phyloP scores from a whole-genome alignment of 2,797 vertebrate genomes.

The Orestias chungarensis region DNA sequence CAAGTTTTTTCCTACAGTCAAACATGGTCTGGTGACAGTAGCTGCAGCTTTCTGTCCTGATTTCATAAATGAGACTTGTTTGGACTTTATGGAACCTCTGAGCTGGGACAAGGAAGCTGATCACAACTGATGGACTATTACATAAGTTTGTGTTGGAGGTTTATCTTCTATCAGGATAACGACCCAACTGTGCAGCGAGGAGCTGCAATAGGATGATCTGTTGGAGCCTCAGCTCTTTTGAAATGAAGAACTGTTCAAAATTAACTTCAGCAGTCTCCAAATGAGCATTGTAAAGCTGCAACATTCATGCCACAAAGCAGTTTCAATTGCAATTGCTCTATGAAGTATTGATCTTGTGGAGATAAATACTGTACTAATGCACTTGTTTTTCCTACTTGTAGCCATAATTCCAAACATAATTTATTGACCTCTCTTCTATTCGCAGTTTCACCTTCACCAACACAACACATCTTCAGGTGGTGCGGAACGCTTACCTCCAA shows the following conservation, averaged over 20 bases:
- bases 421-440: not conserved
- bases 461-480: not conserved
- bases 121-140: not conserved
- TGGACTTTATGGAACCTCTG: not conserved
- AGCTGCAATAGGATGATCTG: not conserved
- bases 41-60: not conserved
- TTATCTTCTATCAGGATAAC: not conserved
- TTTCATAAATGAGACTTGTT: not conserved
- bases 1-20: not conserved
- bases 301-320: not conserved
- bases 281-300: not conserved
- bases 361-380: not conserved
- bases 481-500: slow-evolving; percentile 84
- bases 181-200: not conserved
- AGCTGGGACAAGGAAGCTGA: not conserved
- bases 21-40: not conserved
- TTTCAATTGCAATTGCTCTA: not conserved
- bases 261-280: not conserved
- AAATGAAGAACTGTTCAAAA: not conserved
- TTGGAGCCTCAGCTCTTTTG: not conserved
- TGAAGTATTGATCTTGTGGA: not conserved
- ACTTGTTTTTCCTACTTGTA: not conserved
- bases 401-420: not conserved
- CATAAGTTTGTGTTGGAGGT: not conserved
- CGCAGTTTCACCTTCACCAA: not conserved